These are phyloP conservation scores for Byasa hedistus DNA, from an alignment of 2,888 invertebrate species.

Conservation along the genomic window DNA sequence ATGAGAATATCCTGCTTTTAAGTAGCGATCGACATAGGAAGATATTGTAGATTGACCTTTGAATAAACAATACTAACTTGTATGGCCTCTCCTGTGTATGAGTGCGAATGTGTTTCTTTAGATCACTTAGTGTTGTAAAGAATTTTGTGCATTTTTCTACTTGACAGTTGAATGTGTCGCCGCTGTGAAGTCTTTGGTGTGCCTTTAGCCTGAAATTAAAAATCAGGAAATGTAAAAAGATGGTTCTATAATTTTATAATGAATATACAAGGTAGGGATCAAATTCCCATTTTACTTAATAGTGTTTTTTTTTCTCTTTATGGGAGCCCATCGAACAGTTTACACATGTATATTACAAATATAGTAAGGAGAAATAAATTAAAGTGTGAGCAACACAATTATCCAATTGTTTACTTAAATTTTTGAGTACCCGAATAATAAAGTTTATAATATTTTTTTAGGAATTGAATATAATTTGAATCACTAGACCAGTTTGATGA, in stretches of 20 bases:
- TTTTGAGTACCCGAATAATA: too few species aligned
- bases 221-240: not conserved
- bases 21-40: not conserved
- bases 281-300: too few species aligned
- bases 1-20: not conserved
- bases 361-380: too few species aligned
- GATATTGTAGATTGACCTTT: not conserved
- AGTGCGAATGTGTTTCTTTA: constrained; percentile 95
- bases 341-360: too few species aligned
- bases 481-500: too few species aligned
- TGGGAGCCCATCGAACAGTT: too few species aligned
- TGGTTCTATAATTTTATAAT: not conserved
- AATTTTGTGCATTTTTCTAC: constrained; percentile 90
- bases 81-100: constrained; percentile 95
- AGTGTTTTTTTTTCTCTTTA: too few species aligned
- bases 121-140: constrained; percentile 95
- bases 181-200: constrained; percentile 95
- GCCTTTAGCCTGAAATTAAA: constrained; percentile 84
- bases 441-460: too few species aligned
- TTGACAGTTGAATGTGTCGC: constrained; percentile 95
- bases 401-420: too few species aligned
- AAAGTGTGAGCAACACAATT: too few species aligned
- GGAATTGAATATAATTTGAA: too few species aligned
- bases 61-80: constrained; percentile 79
- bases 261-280: not conserved